Evolutionary conservation across 1,140 invertebrate species (phyloP).

Genomic region (Bombus terrestris): DNA sequence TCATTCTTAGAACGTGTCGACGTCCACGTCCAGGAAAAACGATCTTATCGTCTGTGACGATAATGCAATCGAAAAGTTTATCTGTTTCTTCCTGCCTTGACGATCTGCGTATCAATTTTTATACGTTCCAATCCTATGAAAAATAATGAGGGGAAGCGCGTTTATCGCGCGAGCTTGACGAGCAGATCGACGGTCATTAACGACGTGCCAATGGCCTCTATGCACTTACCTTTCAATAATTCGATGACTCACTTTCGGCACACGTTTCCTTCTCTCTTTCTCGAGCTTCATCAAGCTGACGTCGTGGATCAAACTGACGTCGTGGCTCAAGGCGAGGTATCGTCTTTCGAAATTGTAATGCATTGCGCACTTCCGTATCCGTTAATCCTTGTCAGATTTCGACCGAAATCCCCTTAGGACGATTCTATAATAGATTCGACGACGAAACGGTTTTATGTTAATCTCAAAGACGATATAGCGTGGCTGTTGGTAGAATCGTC

Average conservation of each 20-base stretch:
- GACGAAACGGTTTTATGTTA: not conserved
- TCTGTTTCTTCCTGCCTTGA: not conserved
- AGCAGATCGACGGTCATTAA: slow-evolving; percentile 33
- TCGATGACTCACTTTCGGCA: slow-evolving; percentile 72
- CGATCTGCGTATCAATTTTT: slow-evolving; percentile 41
- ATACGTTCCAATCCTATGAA: not conserved
- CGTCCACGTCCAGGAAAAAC: not conserved
- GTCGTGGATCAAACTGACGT: not conserved
- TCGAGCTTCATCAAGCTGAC: slow-evolving; percentile 50
- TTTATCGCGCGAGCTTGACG: slow-evolving; percentile 36
- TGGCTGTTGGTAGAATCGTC: not conserved
- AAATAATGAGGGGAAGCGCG: not conserved
- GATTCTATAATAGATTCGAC: not conserved
- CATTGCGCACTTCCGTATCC: slow-evolving; percentile 26
- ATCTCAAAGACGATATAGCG: not conserved
- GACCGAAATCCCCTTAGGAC: not conserved
- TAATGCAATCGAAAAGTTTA: slow-evolving; percentile 7
- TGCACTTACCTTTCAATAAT: slow-evolving; percentile 59
- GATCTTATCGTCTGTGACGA: slow-evolving; percentile 9
- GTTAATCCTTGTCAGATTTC: not conserved
- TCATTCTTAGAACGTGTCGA: not conserved
- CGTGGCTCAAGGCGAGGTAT: not conserved
- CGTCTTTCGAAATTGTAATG: slow-evolving; percentile 48
- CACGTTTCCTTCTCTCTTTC: slow-evolving; percentile 30
- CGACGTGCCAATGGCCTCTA: slow-evolving; percentile 65